A percentile compares a stretch with the other conserved stretches of the same genome.
Conservation (phyloP, 1,140 invertebrate species). For the Nebria ingens region DNA sequence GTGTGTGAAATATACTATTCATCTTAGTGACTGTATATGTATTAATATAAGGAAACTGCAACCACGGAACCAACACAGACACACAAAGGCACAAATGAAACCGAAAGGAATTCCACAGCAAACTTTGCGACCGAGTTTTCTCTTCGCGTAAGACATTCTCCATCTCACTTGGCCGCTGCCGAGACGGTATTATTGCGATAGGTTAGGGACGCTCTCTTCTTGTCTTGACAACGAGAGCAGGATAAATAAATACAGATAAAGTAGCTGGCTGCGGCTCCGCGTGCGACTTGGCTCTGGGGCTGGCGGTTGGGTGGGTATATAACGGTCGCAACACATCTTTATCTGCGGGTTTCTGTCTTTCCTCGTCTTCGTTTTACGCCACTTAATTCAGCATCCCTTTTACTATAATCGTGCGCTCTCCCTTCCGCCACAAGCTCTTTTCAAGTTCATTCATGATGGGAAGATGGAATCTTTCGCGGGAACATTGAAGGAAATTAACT, state of each 20-base stretch:
- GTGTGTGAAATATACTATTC: no score
- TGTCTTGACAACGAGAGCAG: slow-evolving; percentile 23
- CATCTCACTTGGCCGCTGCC: slow-evolving; percentile 4
- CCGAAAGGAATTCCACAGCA: neutral
- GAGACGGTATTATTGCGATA: slow-evolving; percentile 17
- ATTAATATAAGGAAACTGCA: no score
- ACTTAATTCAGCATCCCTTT: neutral
- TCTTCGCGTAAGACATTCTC: neutral
- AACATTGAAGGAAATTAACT: no score
- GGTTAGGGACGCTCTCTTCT: slow-evolving; percentile 19
- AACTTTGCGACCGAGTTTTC: slow-evolving; percentile 3
- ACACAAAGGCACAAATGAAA: neutral
- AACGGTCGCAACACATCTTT: neutral
- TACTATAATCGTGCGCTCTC: no score
- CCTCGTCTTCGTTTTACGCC: neutral
- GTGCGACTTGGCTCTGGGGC: neutral
- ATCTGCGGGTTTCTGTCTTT: neutral
- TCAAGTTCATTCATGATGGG: no score
- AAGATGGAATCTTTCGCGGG: no score
- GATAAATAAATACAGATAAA: slow-evolving; percentile 25
- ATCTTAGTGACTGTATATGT: no score
- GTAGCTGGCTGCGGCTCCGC: no score
- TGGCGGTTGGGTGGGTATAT: neutral
- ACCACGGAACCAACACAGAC: neutral
- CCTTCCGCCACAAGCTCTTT: no score